Conservation (phyloP, 2,797 vertebrate genomes). For the Mastacembelus armatus region DNA sequence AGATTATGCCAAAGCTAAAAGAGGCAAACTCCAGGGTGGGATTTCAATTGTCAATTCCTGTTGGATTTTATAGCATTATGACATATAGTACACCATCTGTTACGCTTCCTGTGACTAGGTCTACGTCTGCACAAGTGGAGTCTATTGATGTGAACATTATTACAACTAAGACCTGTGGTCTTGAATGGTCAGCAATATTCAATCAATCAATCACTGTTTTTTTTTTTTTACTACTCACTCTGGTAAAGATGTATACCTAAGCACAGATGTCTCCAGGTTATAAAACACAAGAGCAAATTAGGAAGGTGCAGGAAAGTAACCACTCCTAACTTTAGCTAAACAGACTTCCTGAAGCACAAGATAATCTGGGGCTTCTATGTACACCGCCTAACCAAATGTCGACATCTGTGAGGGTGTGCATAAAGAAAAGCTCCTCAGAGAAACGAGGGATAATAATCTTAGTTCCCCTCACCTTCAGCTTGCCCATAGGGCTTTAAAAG, state of each 20-base stretch:
- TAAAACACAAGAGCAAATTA: conserved; percentile 51
- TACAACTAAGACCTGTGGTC: conserved; percentile 47
- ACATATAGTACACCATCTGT: conserved; percentile 82
- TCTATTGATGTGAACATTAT: conserved; percentile 61
- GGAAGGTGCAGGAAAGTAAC: conserved; percentile 74
- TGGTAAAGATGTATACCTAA: conserved; percentile 56
- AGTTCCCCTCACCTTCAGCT: conserved; percentile 83
- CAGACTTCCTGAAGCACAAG: conserved; percentile 79
- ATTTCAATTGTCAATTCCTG: conserved; percentile 83
- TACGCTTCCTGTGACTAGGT: conserved; percentile 68
- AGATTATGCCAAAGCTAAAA: conserved; percentile 83
- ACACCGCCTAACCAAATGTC: conserved; percentile 86
- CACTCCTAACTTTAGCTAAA: conserved; percentile 79
- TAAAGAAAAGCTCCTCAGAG: conserved; percentile 83
- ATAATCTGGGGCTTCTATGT: conserved; percentile 83
- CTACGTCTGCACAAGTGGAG: conserved; percentile 62
- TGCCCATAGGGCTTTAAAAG: conserved; percentile 80
- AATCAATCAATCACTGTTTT: conserved; percentile 50
- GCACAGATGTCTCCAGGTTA: conserved; percentile 53
- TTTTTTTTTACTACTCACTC: conserved; percentile 5
- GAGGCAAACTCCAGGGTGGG: conserved; percentile 81
- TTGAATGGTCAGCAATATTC: conserved; percentile 49
- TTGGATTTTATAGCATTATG: conserved; percentile 83
- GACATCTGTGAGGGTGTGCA: conserved; percentile 85
- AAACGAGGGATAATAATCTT: conserved; percentile 83